Conservation (phyloP, 1,140 invertebrate species). For the Rhyzopertha dominica region DNA sequence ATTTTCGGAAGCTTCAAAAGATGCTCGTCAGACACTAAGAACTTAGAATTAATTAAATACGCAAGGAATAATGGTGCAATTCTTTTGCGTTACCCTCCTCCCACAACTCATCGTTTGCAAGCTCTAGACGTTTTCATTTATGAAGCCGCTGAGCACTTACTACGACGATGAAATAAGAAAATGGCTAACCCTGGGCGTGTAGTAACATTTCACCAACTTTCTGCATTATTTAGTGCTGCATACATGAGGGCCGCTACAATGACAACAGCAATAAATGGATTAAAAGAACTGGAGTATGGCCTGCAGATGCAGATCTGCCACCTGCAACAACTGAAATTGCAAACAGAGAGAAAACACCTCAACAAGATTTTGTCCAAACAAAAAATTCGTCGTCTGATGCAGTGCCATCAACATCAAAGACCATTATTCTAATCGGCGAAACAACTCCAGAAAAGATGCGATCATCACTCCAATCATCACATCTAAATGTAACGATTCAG, state of each 20-base stretch:
- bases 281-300: slow-evolving; percentile 13
- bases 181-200: slow-evolving; percentile 27
- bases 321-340: too few species aligned
- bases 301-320: slow-evolving; percentile 6
- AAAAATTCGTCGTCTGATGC: too few species aligned
- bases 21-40: slow-evolving; percentile 26
- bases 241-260: slow-evolving; percentile 21
- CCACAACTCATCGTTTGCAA: slow-evolving; percentile 43
- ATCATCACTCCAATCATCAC: too few species aligned
- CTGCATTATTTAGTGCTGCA: slow-evolving; percentile 18
- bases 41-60: slow-evolving; percentile 29
- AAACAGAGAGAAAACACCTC: too few species aligned
- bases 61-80: slow-evolving; percentile 36
- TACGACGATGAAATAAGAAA: slow-evolving; percentile 43
- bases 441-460: too few species aligned
- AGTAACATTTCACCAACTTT: slow-evolving; percentile 24
- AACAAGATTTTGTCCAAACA: too few species aligned
- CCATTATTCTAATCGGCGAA: too few species aligned
- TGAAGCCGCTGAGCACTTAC: slow-evolving; percentile 37
- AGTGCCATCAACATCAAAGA: too few species aligned
- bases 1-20: slow-evolving; percentile 19
- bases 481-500: too few species aligned
- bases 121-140: slow-evolving; percentile 42
- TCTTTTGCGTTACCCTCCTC: slow-evolving; percentile 35
- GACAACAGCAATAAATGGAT: slow-evolving; percentile 8